phyloP scores from a whole-genome alignment of 1,140 invertebrate genomes.

The Harpegnathos saltator region DNA sequence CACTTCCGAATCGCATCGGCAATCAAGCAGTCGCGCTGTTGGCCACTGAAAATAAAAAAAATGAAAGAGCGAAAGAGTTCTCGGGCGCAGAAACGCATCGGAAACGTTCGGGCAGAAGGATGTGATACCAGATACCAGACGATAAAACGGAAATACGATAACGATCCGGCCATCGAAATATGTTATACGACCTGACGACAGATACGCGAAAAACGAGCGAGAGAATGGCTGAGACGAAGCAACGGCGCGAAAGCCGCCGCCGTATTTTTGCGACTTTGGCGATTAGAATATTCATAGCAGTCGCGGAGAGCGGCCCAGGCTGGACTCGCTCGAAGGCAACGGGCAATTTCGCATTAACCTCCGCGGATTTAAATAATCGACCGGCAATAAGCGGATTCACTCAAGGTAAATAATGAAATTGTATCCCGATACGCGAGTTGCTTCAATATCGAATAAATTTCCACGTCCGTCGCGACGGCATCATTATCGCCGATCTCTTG shows the following conservation, averaged over 20 bases:
- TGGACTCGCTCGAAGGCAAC: slow-evolving; percentile 5
- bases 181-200: background rate
- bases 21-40: background rate
- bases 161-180: background rate
- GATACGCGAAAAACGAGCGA: background rate
- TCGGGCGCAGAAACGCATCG: background rate
- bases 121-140: background rate
- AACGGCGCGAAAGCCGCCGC: background rate
- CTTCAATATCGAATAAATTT: slow-evolving; percentile 53
- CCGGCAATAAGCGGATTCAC: slow-evolving; percentile 45
- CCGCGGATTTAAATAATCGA: slow-evolving; percentile 50
- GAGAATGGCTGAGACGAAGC: background rate
- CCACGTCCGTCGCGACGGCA: no score
- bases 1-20: background rate
- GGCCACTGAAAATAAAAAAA: no score
- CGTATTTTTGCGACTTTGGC: slow-evolving; percentile 5
- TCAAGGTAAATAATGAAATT: slow-evolving; percentile 41
- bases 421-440: background rate
- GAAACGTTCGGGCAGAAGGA: background rate
- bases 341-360: slow-evolving; percentile 23
- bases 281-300: slow-evolving; percentile 53
- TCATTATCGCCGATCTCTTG: slow-evolving; percentile 13
- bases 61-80: no score
- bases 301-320: background rate
- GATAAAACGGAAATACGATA: background rate